Percentiles rank a stretch among this genome's conserved stretches.
Conservation (phyloP, 2,113 vertebrate species). For the Guaruba guarouba region DNA sequence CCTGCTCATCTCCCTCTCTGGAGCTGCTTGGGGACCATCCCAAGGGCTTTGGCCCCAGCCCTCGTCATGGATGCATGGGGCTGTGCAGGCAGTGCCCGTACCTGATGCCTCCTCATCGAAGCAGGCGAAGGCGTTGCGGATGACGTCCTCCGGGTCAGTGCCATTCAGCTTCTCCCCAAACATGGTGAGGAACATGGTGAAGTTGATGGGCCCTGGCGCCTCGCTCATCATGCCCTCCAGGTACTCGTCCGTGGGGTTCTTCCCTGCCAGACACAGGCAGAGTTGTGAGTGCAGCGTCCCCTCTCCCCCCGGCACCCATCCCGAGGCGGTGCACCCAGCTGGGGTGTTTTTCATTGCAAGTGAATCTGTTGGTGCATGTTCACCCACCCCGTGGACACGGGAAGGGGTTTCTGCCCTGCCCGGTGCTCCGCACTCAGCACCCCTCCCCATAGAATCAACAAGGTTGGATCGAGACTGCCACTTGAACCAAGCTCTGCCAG, state of each 20-base stretch:
- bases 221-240: conserved; percentile 98
- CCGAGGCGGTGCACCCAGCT: accelerated
- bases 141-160: conserved; percentile 96
- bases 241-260: conserved; percentile 97
- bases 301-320: not conserved
- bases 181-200: conserved; percentile 99
- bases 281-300: not conserved
- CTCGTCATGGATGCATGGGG: accelerated
- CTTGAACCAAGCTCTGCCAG: not conserved
- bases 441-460: not conserved
- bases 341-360: not conserved
- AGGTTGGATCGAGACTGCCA: not conserved
- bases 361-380: not conserved
- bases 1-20: not conserved
- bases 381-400: accelerated
- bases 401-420: not conserved
- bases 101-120: conserved; percentile 96
- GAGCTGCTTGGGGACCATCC: not conserved
- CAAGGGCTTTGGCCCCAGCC: not conserved
- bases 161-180: conserved; percentile 97
- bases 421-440: not conserved
- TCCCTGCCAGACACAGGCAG: conserved; percentile 77
- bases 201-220: conserved; percentile 97
- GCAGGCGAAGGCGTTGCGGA: conserved; percentile 97
- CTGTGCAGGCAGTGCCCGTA: not conserved